Evolutionary conservation across 2,113 vertebrate species (phyloP).

Genomic region (Trinectes maculatus): DNA sequence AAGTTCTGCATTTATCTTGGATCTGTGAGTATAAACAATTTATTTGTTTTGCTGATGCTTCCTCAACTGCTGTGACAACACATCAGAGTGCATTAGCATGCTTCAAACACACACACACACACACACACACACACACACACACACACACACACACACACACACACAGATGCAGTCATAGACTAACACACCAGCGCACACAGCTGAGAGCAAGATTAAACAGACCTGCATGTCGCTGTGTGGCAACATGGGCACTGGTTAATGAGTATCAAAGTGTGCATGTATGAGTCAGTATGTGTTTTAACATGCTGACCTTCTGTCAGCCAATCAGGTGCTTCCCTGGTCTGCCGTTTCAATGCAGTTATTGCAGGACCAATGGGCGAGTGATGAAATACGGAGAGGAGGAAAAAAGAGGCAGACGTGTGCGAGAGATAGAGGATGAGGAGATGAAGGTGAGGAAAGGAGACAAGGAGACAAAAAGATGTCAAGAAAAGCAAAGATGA

Average conservation of each 20-base stretch:
- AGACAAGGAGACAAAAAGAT: not conserved
- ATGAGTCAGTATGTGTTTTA: not conserved
- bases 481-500: not conserved
- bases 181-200: not conserved
- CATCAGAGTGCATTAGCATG: not conserved
- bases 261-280: too few relatives aligned
- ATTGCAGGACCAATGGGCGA: not conserved
- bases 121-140: not conserved
- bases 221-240: not conserved
- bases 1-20: too few relatives aligned
- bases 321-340: slow-evolving; percentile 10
- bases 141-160: not conserved
- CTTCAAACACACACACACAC: not conserved
- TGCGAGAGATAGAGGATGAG: not conserved
- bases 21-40: too few relatives aligned
- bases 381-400: not conserved
- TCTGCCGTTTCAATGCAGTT: not conserved
- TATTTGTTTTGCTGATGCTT: slow-evolving; percentile 19
- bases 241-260: not conserved
- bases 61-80: slow-evolving; percentile 13
- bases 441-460: not conserved
- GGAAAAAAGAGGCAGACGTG: not conserved
- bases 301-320: slow-evolving; percentile 9
- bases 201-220: too few relatives aligned
- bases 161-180: not conserved